phyloP scores from a whole-genome alignment of 2,888 invertebrate species.

The Cyrtodaria siliqua region DNA sequence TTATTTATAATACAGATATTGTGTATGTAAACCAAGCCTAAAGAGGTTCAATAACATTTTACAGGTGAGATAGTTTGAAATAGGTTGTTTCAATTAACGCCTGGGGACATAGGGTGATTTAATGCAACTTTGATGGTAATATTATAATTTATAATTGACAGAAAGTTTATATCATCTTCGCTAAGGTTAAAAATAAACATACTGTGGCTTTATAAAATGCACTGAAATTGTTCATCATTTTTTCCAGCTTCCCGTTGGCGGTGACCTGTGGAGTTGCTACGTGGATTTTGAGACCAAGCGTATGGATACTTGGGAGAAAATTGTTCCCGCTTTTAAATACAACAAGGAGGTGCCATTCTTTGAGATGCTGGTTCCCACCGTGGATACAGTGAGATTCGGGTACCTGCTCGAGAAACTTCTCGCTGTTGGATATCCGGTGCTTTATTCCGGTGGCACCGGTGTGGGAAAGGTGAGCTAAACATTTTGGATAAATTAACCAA shows the following conservation, averaged over 20 bases:
- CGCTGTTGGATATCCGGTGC: slow-evolving; percentile 91
- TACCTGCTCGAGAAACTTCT: slow-evolving; percentile 92
- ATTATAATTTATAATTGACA: too few species aligned
- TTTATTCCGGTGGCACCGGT: slow-evolving; percentile 96
- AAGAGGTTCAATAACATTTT: too few species aligned
- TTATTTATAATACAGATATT: too few species aligned
- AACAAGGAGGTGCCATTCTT: slow-evolving; percentile 92
- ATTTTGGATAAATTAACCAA: too few species aligned
- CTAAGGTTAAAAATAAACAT: too few species aligned
- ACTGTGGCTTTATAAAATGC: too few species aligned
- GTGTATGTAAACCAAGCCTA: too few species aligned
- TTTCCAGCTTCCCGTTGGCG: slow-evolving; percentile 90
- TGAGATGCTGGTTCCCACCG: slow-evolving; percentile 95
- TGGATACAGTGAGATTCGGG: slow-evolving; percentile 95
- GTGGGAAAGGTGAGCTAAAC: slow-evolving; percentile 93
- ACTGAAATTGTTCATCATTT: not conserved
- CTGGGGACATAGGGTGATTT: too few species aligned
- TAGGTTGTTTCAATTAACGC: too few species aligned
- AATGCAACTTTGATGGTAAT: too few species aligned
- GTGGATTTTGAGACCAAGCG: slow-evolving; percentile 90
- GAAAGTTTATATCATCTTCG: too few species aligned
- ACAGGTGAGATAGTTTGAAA: too few species aligned
- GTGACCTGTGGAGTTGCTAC: slow-evolving; percentile 92
- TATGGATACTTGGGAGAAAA: slow-evolving; percentile 92
- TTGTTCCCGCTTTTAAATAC: slow-evolving; percentile 92